Conservation (phyloP, 2,797 vertebrate genomes). For the Morelia viridis region DNA sequence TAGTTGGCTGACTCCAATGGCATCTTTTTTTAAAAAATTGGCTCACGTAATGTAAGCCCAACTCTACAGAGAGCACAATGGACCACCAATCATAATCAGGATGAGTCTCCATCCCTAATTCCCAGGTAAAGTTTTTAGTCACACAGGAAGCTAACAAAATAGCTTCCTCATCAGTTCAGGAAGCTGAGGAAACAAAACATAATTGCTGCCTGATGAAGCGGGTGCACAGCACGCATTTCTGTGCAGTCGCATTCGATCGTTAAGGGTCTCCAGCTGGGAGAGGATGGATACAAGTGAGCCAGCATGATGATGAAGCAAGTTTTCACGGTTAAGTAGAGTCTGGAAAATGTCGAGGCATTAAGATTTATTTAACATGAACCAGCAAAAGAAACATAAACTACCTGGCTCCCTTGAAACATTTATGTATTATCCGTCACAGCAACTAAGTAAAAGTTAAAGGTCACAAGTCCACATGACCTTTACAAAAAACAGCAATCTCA, state of each 20-base stretch:
- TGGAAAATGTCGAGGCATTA: conserved; percentile 12
- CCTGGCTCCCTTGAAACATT: not conserved
- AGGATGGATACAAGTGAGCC: not conserved
- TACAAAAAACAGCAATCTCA: not conserved
- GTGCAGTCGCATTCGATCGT: not conserved
- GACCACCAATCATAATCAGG: not conserved
- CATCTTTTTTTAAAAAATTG: not conserved
- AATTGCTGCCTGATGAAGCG: conserved; percentile 26
- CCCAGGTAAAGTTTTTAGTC: conserved; percentile 3
- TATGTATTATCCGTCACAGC: not conserved
- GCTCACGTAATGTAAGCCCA: not conserved
- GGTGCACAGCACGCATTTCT: not conserved
- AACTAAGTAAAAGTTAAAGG: not conserved
- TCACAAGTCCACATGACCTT: not conserved
- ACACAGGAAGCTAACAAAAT: not conserved
- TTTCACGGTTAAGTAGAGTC: conserved; percentile 12
- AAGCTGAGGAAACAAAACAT: conserved; percentile 37
- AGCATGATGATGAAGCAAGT: not conserved
- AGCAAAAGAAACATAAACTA: not conserved
- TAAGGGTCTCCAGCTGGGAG: rapidly evolving
- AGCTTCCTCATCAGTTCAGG: conserved; percentile 26
- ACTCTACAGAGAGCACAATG: not conserved
- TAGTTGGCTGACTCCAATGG: not conserved
- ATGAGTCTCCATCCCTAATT: conserved; percentile 10
- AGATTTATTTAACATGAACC: not conserved